Evolutionary conservation across 2,888 invertebrate genomes (phyloP).

Genomic region (Listrodromus nycthemerus): DNA sequence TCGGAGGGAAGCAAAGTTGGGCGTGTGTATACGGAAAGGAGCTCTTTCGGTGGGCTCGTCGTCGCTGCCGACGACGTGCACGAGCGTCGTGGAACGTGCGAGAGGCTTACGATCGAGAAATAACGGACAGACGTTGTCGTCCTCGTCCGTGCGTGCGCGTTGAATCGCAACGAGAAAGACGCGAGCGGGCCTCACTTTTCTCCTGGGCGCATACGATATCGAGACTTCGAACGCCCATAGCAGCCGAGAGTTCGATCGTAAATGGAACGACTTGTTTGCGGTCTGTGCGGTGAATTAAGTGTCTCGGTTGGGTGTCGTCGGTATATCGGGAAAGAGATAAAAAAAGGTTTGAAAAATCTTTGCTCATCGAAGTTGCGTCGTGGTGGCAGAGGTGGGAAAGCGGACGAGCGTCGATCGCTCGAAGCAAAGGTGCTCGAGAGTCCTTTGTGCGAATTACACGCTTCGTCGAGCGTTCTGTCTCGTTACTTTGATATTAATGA

Average conservation of each 20-base stretch:
- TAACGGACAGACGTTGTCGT: slow-evolving; percentile 67
- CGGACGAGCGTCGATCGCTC: slow-evolving; percentile 14
- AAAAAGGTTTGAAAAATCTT: not conserved
- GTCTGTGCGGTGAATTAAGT: not conserved
- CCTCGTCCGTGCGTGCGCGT: slow-evolving; percentile 53
- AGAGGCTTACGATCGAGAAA: slow-evolving; percentile 63
- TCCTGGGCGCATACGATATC: slow-evolving; percentile 28
- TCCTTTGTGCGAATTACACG: slow-evolving; percentile 38
- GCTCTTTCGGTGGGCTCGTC: slow-evolving; percentile 28
- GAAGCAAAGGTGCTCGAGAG: slow-evolving; percentile 16
- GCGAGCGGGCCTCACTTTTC: slow-evolving; percentile 15
- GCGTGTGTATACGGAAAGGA: slow-evolving; percentile 23
- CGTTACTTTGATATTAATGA: slow-evolving; percentile 45
- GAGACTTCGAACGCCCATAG: slow-evolving; percentile 1
- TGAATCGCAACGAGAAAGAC: slow-evolving; percentile 58
- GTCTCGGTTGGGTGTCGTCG: not conserved
- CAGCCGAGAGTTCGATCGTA: not conserved
- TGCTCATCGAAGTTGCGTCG: not conserved
- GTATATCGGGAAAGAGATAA: not conserved
- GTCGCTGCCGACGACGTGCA: slow-evolving; percentile 14
- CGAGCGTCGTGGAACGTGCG: slow-evolving; percentile 26
- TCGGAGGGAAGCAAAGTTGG: slow-evolving; percentile 34
- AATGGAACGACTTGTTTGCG: slow-evolving; percentile 32
- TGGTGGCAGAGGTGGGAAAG: not conserved
- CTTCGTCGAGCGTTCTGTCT: slow-evolving; percentile 48